phyloP scores from a whole-genome alignment of 2,888 invertebrate species.

The Agriopis marginaria region DNA sequence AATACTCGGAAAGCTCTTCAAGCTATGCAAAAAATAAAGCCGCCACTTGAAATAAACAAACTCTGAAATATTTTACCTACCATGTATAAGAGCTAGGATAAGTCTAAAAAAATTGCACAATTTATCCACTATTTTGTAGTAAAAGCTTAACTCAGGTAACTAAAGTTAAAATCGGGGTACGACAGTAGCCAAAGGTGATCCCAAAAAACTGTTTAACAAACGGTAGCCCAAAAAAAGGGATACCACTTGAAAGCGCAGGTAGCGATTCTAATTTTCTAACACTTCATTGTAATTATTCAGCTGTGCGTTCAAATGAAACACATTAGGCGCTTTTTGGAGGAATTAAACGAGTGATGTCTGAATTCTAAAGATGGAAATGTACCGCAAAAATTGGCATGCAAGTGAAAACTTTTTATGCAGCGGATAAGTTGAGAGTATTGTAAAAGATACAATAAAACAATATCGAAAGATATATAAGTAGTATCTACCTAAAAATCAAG shows the following conservation, averaged over 20 bases:
- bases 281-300: conserved; percentile 60
- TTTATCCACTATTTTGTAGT: not conserved
- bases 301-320: conserved; percentile 62
- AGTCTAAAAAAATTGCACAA: conserved; percentile 20
- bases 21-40: not conserved
- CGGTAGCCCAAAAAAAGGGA: conserved; percentile 50
- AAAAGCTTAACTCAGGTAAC: conserved; percentile 21
- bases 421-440: not conserved
- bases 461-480: too few species aligned
- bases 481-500: not conserved
- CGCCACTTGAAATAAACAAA: conserved; percentile 17
- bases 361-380: conserved; percentile 8
- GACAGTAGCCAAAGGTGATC: conserved; percentile 23
- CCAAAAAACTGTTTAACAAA: conserved; percentile 24
- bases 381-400: conserved; percentile 2
- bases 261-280: conserved; percentile 52
- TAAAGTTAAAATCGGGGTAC: conserved; percentile 7
- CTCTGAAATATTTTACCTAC: not conserved
- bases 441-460: not conserved
- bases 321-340: conserved; percentile 56
- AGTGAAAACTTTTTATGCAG: not conserved
- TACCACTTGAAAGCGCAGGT: conserved; percentile 60
- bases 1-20: conserved; percentile 12
- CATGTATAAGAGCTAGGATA: conserved; percentile 2
- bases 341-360: conserved; percentile 4